Conservation (phyloP, 1,140 invertebrate genomes). For the Anthonomus grandis region DNA sequence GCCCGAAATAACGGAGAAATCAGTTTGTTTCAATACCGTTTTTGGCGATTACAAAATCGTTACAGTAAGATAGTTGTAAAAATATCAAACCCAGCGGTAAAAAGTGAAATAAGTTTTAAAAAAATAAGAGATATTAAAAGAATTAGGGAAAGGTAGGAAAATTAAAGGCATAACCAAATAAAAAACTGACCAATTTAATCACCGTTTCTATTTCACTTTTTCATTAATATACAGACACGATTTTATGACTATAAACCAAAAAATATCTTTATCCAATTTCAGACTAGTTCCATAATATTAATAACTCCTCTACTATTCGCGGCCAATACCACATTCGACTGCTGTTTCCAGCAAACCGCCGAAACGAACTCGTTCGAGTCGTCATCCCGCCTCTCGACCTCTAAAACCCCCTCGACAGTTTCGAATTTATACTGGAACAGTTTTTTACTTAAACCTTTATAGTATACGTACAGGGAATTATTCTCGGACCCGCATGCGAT, state of each 20-base stretch:
- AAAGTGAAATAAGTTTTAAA: no score
- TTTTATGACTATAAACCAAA: slow-evolving; percentile 1
- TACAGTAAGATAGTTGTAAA: no score
- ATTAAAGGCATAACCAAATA: neutral
- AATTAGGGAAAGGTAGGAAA: no score
- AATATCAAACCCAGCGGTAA: no score
- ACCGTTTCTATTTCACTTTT: no score
- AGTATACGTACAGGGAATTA: slow-evolving; percentile 92
- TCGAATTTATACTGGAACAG: slow-evolving; percentile 89
- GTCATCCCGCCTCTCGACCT: slow-evolving; percentile 73
- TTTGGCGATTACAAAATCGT: no score
- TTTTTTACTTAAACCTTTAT: slow-evolving; percentile 85
- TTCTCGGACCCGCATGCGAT: slow-evolving; percentile 96
- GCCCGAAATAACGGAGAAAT: no score
- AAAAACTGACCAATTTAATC: neutral
- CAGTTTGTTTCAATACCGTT: no score
- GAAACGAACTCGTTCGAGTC: slow-evolving; percentile 93
- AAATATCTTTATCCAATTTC: slow-evolving; percentile 25
- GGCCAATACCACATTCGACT: slow-evolving; percentile 85
- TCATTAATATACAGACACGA: no score
- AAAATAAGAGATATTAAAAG: no score
- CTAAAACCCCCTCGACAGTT: slow-evolving; percentile 74
- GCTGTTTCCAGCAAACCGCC: slow-evolving; percentile 90
- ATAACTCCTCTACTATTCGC: slow-evolving; percentile 95
- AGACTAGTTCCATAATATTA: slow-evolving; percentile 78